These are phyloP conservation scores for Seriola quinqueradiata DNA, from an alignment of 2,113 vertebrate species.

Conservation along the genomic window DNA sequence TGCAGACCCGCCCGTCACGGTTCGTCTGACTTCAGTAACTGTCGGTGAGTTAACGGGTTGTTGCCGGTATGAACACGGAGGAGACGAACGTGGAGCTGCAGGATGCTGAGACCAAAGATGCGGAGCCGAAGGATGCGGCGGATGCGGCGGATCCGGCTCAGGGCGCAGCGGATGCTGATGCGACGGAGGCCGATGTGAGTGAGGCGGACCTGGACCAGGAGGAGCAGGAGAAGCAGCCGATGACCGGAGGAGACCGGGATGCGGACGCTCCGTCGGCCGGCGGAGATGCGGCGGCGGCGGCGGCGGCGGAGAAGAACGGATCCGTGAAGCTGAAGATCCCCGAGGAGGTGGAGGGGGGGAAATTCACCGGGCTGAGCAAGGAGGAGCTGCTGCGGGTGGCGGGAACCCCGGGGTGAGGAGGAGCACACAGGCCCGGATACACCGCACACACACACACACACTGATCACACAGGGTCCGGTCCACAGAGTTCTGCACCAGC, in stretches of 20 bases:
- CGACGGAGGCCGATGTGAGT: constrained; percentile 84
- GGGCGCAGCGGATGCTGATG: constrained; percentile 53
- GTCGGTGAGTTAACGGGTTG: not conserved
- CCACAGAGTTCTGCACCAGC: too few relatives aligned
- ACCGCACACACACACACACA: too few relatives aligned
- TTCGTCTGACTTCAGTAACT: not conserved
- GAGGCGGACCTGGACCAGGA: constrained; percentile 90
- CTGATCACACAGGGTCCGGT: too few relatives aligned
- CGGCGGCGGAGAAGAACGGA: constrained; percentile 86
- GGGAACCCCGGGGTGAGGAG: constrained; percentile 85
- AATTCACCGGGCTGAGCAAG: constrained; percentile 92
- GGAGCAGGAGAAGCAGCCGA: constrained; percentile 89
- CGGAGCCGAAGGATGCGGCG: constrained; percentile 56
- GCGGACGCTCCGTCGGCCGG: constrained; percentile 47
- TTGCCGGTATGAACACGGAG: constrained; percentile 53
- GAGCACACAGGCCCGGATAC: too few relatives aligned
- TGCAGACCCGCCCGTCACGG: not conserved
- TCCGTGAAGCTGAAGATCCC: constrained; percentile 84
- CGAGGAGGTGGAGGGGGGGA: constrained; percentile 69
- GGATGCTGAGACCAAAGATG: constrained; percentile 23
- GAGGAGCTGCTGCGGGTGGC: constrained; percentile 91
- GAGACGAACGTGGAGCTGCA: constrained; percentile 59
- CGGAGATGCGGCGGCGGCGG: constrained; percentile 12
- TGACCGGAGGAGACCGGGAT: constrained; percentile 73
- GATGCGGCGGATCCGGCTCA: constrained; percentile 19